Evolutionary conservation across 1,140 invertebrate species (phyloP).

Genomic region (Euura lappo): DNA sequence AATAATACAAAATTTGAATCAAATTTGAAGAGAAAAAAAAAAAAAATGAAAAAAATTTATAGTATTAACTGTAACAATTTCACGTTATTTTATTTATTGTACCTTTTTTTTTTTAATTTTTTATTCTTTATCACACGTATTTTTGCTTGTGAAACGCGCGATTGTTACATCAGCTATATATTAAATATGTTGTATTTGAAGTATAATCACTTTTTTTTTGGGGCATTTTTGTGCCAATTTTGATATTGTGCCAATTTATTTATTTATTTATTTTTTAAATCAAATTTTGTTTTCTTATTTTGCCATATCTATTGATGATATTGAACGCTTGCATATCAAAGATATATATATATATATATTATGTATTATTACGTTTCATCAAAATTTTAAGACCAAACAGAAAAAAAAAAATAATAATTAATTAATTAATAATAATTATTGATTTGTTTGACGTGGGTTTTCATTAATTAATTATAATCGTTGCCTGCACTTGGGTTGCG

Average conservation of each 20-base stretch:
- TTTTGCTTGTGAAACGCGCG: conserved; percentile 17
- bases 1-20: conserved; percentile 13
- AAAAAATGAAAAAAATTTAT: too few relatives aligned
- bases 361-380: too few relatives aligned
- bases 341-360: too few relatives aligned
- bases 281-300: too few relatives aligned
- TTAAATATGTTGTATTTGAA: neutral
- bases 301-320: too few relatives aligned
- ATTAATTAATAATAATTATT: neutral
- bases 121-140: conserved; percentile 10
- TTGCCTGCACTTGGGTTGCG: conserved; percentile 1
- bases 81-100: too few relatives aligned
- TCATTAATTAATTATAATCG: too few relatives aligned
- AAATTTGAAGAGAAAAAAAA: too few relatives aligned
- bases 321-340: neutral
- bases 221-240: neutral
- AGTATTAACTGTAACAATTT: too few relatives aligned
- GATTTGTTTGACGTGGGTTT: conserved; percentile 7
- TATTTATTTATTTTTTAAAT: neutral
- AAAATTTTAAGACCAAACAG: too few relatives aligned
- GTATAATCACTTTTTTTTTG: neutral
- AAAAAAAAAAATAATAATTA: too few relatives aligned
- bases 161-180: conserved; percentile 3
- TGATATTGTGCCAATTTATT: neutral
- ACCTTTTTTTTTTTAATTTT: neutral